phyloP scores from a whole-genome alignment of 2,888 invertebrate genomes.

The Gymnoscelis rufifasciata region DNA sequence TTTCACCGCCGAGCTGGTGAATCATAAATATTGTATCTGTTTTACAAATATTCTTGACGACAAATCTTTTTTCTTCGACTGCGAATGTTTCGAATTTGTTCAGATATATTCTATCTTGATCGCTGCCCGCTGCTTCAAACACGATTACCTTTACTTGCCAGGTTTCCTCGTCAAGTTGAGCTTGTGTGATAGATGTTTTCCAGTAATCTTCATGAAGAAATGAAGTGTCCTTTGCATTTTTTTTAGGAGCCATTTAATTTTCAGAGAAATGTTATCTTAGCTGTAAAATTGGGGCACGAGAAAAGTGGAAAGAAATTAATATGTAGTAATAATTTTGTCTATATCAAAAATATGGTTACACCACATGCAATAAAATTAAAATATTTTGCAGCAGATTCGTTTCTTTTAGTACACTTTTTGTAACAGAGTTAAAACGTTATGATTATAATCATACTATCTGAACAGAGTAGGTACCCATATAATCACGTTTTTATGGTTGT shows the following conservation, averaged over 20 bases:
- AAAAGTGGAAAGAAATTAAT: no score
- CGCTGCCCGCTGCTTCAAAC: constrained; percentile 63
- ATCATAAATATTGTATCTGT: constrained; percentile 72
- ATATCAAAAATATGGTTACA: no score
- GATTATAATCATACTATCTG: no score
- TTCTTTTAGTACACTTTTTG: no score
- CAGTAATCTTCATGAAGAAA: constrained; percentile 45
- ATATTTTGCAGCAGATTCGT: no score
- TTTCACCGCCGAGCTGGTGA: constrained; percentile 67
- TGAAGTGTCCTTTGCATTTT: constrained; percentile 35
- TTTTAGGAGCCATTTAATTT: constrained; percentile 53
- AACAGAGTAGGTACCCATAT: no score
- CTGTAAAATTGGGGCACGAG: no score
- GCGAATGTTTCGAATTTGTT: constrained; percentile 63
- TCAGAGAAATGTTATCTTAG: background rate
- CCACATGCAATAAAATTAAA: no score
- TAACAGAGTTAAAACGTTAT: no score
- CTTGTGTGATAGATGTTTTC: constrained; percentile 52
- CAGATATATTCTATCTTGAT: constrained; percentile 63
- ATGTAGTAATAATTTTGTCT: no score
- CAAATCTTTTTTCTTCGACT: constrained; percentile 62
- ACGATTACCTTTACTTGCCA: constrained; percentile 63
- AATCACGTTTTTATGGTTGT: no score
- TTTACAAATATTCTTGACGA: constrained; percentile 68
- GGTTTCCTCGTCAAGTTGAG: constrained; percentile 48